Percentiles rank a stretch among this genome's conserved stretches.
phyloP scores from a whole-genome alignment of 2,888 invertebrate genomes.

The Hipparchia sbordonii region DNA sequence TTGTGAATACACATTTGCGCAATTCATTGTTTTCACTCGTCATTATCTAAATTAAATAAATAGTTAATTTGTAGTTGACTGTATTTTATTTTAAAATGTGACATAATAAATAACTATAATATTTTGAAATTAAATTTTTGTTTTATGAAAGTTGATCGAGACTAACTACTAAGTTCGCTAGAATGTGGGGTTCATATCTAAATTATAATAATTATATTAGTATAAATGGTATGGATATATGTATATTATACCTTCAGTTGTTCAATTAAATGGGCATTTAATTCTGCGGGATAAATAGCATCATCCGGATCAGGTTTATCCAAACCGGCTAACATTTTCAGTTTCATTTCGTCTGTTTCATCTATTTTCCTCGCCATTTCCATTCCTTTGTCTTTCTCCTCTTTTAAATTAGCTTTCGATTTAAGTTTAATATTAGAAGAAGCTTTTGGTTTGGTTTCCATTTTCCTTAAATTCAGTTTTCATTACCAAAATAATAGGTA shows the following conservation, averaged over 20 bases:
- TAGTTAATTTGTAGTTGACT: neutral
- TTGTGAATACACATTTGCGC: constrained; percentile 74
- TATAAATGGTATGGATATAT: too few relatives aligned
- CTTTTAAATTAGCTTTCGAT: constrained; percentile 53
- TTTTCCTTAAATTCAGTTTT: constrained; percentile 39
- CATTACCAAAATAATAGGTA: neutral
- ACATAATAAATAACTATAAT: too few relatives aligned
- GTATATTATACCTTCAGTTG: constrained; percentile 76
- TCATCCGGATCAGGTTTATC: constrained; percentile 71
- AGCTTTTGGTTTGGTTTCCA: constrained; percentile 52
- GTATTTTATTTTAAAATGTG: neutral
- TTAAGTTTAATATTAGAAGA: constrained; percentile 46
- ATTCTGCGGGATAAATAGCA: constrained; percentile 82
- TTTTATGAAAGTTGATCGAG: too few relatives aligned
- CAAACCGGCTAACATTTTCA: constrained; percentile 69
- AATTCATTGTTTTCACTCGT: constrained; percentile 82
- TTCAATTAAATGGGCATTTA: constrained; percentile 83
- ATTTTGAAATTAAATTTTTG: too few relatives aligned
- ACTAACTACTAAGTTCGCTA: too few relatives aligned
- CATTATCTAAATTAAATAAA: constrained; percentile 65
- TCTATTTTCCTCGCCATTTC: constrained; percentile 72
- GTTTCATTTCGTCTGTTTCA: constrained; percentile 77
- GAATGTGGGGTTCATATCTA: too few relatives aligned
- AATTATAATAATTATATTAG: too few relatives aligned
- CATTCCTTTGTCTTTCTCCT: constrained; percentile 57